A percentile compares a stretch with the other conserved stretches of the same genome.
These are phyloP conservation scores for Pterobdella sp. DNA, from an alignment of 2,888 invertebrate genomes.

Conservation along the genomic window DNA sequence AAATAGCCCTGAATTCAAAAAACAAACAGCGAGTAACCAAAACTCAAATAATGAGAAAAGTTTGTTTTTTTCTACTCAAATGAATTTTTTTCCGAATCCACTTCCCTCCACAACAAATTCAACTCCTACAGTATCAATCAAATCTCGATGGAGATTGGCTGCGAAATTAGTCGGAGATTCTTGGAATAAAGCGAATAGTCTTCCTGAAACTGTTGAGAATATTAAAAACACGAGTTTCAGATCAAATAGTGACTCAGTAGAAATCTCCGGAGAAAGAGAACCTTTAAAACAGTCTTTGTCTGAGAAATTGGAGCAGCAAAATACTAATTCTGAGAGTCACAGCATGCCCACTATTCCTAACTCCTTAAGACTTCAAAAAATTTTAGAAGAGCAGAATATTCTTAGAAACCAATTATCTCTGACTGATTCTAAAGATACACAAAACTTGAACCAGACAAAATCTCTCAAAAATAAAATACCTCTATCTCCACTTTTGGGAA, in stretches of 20 bases:
- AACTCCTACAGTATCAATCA: not conserved
- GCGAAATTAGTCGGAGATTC: constrained; percentile 26
- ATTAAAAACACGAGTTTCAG: constrained; percentile 9
- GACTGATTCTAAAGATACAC: not conserved
- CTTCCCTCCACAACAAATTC: not conserved
- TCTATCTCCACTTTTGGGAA: constrained; percentile 32
- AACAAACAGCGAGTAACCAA: not conserved
- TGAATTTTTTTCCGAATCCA: not conserved
- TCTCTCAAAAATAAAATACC: constrained; percentile 51
- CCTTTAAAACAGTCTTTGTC: not conserved
- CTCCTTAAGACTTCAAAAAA: constrained; percentile 20
- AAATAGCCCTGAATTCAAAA: not conserved
- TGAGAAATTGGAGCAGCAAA: not conserved
- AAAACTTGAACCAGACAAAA: constrained; percentile 45
- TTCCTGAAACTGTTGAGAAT: constrained; percentile 23
- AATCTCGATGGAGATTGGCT: constrained; percentile 22
- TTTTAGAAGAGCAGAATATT: constrained; percentile 26
- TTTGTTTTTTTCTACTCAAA: not conserved
- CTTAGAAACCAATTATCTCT: constrained; percentile 15
- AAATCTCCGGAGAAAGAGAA: too few species aligned
- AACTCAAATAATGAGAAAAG: not conserved
- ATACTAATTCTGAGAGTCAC: constrained; percentile 9
- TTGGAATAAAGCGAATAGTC: constrained; percentile 24
- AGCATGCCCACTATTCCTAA: constrained; percentile 24
- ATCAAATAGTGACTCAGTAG: constrained; percentile 4